phyloP scores from a whole-genome alignment of 2,113 vertebrate genomes.

The Thalassoma bifasciatum region DNA sequence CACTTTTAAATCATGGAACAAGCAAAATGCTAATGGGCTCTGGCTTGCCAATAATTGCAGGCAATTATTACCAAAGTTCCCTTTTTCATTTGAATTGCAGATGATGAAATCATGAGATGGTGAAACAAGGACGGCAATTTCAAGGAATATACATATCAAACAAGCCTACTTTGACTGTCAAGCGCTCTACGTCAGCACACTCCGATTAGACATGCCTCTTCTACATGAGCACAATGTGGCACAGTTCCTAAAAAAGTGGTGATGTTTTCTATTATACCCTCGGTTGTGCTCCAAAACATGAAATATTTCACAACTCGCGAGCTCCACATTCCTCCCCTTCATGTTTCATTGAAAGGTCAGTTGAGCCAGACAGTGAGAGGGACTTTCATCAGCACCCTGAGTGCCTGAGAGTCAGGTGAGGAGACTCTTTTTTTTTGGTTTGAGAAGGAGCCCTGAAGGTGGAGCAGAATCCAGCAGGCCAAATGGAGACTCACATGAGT shows the following conservation, averaged over 20 bases:
- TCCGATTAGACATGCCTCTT: slow-evolving; percentile 17
- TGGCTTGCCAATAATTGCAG: slow-evolving; percentile 72
- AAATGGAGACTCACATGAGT: slow-evolving; percentile 40
- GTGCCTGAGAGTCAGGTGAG: slow-evolving; percentile 34
- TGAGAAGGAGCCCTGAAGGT: slow-evolving; percentile 30
- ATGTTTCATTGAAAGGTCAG: slow-evolving; percentile 45
- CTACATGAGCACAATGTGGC: background rate
- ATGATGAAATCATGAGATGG: slow-evolving; percentile 71
- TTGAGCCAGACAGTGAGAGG: slow-evolving; percentile 25
- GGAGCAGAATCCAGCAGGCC: slow-evolving; percentile 37
- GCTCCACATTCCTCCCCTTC: slow-evolving; percentile 21
- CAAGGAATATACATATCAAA: slow-evolving; percentile 74
- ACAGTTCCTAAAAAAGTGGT: too few relatives aligned
- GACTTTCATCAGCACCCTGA: slow-evolving; percentile 59
- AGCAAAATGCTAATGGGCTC: slow-evolving; percentile 79
- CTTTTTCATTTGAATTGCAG: slow-evolving; percentile 75
- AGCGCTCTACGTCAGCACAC: slow-evolving; percentile 65
- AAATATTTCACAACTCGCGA: background rate
- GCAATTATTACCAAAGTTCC: slow-evolving; percentile 80
- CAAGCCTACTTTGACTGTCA: slow-evolving; percentile 50
- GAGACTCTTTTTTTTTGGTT: slow-evolving; percentile 47
- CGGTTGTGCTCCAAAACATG: background rate
- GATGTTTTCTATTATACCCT: background rate
- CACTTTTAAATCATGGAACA: slow-evolving; percentile 71
- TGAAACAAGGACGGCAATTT: slow-evolving; percentile 71